Evolutionary conservation across 2,113 vertebrate genomes (phyloP).

Genomic region (Dipodomys stephensi): DNA sequence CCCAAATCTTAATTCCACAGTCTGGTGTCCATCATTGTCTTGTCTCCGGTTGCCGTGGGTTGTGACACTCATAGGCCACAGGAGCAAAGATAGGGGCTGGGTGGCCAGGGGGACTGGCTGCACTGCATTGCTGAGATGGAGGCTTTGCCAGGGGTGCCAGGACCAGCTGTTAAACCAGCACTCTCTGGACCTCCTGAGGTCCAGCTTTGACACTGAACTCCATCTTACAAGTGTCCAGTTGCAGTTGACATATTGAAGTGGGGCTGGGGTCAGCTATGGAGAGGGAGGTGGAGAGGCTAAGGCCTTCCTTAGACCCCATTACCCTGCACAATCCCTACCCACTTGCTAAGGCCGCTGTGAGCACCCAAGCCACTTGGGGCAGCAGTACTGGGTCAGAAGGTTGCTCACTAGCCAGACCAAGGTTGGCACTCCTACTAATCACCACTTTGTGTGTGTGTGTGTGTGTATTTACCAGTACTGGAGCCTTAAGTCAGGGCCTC

Average conservation of each 20-base stretch:
- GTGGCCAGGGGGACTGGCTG: background rate
- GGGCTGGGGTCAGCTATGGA: background rate
- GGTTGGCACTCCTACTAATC: no score
- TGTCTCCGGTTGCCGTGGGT: no score
- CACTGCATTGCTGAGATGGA: background rate
- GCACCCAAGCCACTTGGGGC: background rate
- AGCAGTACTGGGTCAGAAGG: no score
- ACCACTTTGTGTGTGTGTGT: no score
- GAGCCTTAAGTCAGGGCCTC: no score
- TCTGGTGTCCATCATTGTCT: no score
- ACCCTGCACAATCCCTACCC: background rate
- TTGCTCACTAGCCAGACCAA: no score
- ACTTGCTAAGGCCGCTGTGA: conserved; percentile 39
- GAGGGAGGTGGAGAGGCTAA: background rate
- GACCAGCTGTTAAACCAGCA: background rate
- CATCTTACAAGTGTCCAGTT: background rate
- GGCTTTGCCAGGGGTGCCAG: background rate
- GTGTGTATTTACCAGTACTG: no score
- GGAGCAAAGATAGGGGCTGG: background rate
- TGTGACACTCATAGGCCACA: no score
- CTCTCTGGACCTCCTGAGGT: background rate
- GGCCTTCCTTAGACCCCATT: background rate
- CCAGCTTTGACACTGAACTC: background rate
- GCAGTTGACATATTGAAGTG: background rate
- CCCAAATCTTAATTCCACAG: no score